These are phyloP conservation scores for Otocyon megalotis DNA, from an alignment of 2,113 vertebrate genomes.

Conservation along the genomic window DNA sequence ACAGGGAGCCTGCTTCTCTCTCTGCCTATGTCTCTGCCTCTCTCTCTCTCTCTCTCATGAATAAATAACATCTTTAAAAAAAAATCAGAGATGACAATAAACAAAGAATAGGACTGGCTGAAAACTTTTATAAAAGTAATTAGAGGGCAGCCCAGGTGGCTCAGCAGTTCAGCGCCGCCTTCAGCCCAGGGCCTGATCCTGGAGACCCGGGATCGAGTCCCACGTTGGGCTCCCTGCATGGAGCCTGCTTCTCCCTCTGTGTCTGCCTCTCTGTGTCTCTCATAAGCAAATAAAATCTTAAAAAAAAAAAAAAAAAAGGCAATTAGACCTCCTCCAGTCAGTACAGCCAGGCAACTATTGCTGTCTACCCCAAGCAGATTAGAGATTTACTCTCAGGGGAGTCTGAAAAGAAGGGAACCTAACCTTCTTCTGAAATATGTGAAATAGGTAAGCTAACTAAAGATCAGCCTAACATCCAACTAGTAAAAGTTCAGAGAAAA, in stretches of 20 bases:
- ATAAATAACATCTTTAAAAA: not conserved
- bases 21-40: not conserved
- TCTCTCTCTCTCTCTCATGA: not conserved
- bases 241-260: too few relatives aligned
- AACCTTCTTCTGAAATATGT: too few relatives aligned
- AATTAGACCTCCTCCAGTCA: not conserved
- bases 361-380: not conserved
- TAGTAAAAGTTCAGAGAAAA: not conserved
- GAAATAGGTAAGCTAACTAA: not conserved
- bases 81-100: not conserved
- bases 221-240: too few relatives aligned
- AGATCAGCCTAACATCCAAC: not conserved
- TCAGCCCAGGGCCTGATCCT: too few relatives aligned
- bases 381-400: not conserved
- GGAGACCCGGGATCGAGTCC: too few relatives aligned
- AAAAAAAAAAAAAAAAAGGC: not conserved
- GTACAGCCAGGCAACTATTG: not conserved
- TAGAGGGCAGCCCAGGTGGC: not conserved
- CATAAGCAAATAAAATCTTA: too few relatives aligned
- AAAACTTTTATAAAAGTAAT: slow-evolving; percentile 1
- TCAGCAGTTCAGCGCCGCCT: too few relatives aligned
- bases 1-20: not conserved
- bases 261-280: too few relatives aligned
- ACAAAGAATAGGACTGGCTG: not conserved
- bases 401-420: not conserved